phyloP scores from a whole-genome alignment of 2,113 vertebrate species.

The Paratilapia polleni region DNA sequence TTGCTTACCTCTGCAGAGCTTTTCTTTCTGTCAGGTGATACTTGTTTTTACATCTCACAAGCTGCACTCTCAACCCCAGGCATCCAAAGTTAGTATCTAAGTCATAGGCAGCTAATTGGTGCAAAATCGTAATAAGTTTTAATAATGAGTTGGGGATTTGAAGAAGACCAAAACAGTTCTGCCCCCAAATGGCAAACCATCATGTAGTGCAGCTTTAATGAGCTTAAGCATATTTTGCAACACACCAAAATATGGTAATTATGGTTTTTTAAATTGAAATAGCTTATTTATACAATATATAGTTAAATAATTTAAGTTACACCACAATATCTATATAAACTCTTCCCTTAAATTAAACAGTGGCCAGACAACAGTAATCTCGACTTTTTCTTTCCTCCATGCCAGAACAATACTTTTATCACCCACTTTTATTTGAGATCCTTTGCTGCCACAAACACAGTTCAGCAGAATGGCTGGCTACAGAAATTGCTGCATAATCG shows the following conservation, averaged over 20 bases:
- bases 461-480: background rate
- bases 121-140: no score
- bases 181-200: background rate
- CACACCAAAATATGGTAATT: background rate
- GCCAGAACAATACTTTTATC: background rate
- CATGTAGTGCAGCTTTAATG: background rate
- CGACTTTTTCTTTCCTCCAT: no score
- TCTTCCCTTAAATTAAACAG: background rate
- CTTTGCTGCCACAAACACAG: background rate
- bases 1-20: no score
- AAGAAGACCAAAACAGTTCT: background rate
- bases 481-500: slow-evolving; percentile 5
- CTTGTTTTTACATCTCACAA: no score
- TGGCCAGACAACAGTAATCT: background rate
- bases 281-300: no score
- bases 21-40: no score
- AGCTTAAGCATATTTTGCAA: background rate
- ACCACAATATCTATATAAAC: background rate
- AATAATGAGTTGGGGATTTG: background rate
- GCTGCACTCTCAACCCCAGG: no score
- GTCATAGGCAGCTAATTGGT: no score
- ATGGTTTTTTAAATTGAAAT: background rate
- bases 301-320: background rate
- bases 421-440: background rate
- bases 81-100: no score